Percentiles rank a stretch among this genome's conserved stretches.
These are phyloP conservation scores for Epinotia nisella DNA, from an alignment of 2,888 invertebrate genomes.

Conservation along the genomic window DNA sequence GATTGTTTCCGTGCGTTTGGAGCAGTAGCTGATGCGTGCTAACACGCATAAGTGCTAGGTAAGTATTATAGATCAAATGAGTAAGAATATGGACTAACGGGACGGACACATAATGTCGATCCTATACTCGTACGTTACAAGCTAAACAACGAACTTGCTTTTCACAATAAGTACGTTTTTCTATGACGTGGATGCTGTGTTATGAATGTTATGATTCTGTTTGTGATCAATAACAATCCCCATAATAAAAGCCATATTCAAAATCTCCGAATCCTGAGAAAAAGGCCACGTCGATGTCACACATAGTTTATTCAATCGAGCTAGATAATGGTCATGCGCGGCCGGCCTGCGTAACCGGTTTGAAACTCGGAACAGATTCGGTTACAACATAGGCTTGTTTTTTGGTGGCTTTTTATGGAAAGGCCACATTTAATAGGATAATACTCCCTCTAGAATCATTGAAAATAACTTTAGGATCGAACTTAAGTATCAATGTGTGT, in stretches of 20 bases:
- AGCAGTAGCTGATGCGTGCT: background rate
- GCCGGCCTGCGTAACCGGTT: constrained; percentile 29
- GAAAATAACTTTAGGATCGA: background rate
- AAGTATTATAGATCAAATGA: background rate
- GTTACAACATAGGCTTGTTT: constrained; percentile 17
- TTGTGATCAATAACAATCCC: background rate
- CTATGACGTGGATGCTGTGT: background rate
- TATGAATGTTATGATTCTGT: too few species aligned
- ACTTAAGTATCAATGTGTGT: too few species aligned
- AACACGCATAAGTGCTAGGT: too few species aligned
- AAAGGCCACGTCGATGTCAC: background rate
- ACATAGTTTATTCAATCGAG: background rate
- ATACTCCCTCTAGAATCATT: background rate
- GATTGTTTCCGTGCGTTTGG: background rate
- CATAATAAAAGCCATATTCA: background rate
- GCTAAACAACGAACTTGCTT: background rate
- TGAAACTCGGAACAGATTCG: constrained; percentile 32
- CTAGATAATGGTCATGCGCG: constrained; percentile 27
- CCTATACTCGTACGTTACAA: too few species aligned
- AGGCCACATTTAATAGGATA: background rate
- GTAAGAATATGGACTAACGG: background rate
- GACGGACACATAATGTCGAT: background rate
- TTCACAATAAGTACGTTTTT: background rate
- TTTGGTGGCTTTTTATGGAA: constrained; percentile 8
- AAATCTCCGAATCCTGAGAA: background rate